Base-by-base conservation (phyloP, 2,113 vertebrate genomes). In the Ascaphus truei region DNA sequence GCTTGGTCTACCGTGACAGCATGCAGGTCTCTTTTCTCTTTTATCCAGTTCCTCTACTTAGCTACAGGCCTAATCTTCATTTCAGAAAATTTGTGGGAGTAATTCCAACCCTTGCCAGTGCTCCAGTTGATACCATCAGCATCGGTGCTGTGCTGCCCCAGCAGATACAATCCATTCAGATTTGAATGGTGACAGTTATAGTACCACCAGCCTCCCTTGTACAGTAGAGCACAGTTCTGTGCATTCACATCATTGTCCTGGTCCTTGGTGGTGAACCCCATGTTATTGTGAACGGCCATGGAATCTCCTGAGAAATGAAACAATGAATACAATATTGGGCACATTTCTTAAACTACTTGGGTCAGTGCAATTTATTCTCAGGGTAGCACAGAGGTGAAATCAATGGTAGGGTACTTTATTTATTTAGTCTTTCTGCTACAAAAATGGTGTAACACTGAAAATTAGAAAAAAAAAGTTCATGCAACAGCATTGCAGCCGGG, bases 171-270 rank as follows among this genome's bases (percentile, higher is more conserved):
- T 18, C 67, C 67, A 62, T 71, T 71, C 5, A 71, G 67, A 41
- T 71, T 71, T 1, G 67, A 30, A 1, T 0, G 0, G 33, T 62
- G 57, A 7, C 67, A 71, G 15, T 10, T 31, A n/a, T 6, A 23
- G 18, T 62, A 71, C 68, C 68, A 71, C 68, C 57, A 71, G 26
- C 37, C 57, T 18, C 43, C 68, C 10, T 37, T 62, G 25, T 25
- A 50, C 1, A 12, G 2, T 27, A 16, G 20, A 8, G 53, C 15
- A 25, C 68, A 71, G 39, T 13, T 18, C 1, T 5, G 0, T 15
- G 10, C 22, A 23, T 11, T 22, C 3, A 13, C 27, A 9, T 48
- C 25, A 3, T 62, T 52, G 33, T 71, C 47, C 8, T 51, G 4
- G 11, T 71, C 68, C 18, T 62, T 59, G 8, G 68, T 71, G 33